Conservation (phyloP, 2,797 vertebrate genomes). For the Acanthis flammea region DNA sequence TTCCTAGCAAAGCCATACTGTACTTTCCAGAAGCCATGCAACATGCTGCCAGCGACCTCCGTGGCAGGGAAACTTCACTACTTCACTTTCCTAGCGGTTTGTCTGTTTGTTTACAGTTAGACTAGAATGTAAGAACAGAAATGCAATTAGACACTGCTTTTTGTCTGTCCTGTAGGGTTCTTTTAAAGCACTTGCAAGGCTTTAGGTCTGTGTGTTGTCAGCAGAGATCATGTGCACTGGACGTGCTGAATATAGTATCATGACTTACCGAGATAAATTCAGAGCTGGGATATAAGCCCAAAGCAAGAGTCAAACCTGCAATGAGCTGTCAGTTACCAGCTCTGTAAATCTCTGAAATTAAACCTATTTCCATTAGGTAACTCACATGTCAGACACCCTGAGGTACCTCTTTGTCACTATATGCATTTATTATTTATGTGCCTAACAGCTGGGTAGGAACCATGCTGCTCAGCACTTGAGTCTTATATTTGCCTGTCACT, state of each 20-base stretch:
- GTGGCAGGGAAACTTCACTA: not conserved
- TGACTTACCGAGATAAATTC: conserved; percentile 37
- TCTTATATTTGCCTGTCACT: not conserved
- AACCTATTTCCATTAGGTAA: not conserved
- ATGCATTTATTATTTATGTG: conserved; percentile 12
- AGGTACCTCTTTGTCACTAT: not conserved
- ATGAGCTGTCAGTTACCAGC: not conserved
- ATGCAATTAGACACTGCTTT: not conserved
- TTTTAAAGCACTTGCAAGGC: not conserved
- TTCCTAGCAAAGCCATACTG: not conserved
- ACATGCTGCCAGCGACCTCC: not conserved
- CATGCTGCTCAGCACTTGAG: not conserved
- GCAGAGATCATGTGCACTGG: not conserved
- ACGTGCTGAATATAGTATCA: conserved; percentile 30
- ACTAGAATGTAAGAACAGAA: not conserved
- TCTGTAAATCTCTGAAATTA: not conserved
- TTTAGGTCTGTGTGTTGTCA: not conserved
- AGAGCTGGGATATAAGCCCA: conserved; percentile 25
- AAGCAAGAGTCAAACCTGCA: not conserved
- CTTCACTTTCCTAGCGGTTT: not conserved
- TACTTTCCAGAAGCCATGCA: not conserved
- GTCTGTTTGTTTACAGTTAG: not conserved
- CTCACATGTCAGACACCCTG: not conserved
- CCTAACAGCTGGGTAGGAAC: conserved; percentile 43
- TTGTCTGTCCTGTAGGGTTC: not conserved